Evolutionary conservation across 2,888 invertebrate species (phyloP).

Genomic region (Oxycera nigricornis): DNA sequence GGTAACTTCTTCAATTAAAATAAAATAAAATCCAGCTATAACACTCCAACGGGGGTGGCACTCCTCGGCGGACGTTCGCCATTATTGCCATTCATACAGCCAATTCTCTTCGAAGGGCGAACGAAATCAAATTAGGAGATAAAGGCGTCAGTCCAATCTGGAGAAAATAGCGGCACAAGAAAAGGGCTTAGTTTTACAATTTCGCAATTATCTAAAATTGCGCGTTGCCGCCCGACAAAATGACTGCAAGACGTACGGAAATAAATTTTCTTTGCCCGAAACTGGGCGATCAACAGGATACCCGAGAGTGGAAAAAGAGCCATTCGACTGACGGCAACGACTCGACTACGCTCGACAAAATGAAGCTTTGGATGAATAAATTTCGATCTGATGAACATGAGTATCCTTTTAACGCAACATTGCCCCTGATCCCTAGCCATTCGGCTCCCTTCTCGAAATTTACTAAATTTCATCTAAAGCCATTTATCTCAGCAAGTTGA

Average conservation of each 20-base stretch:
- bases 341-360: neutral
- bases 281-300: neutral
- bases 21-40: conserved; percentile 44
- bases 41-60: neutral
- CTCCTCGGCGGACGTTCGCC: no score
- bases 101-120: neutral
- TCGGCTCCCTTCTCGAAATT: conserved; percentile 28
- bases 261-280: conserved; percentile 20
- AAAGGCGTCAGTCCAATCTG: conserved; percentile 21
- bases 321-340: neutral
- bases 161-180: conserved; percentile 5
- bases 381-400: conserved; percentile 47
- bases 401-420: conserved; percentile 49
- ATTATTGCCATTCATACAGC: neutral
- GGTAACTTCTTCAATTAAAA: conserved; percentile 43
- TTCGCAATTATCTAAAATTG: conserved; percentile 45
- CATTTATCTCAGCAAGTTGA: conserved; percentile 32
- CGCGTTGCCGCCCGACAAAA: conserved; percentile 28
- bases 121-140: conserved; percentile 43
- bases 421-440: conserved; percentile 45
- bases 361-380: conserved; percentile 44
- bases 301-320: conserved; percentile 31
- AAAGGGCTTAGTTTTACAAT: conserved; percentile 40
- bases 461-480: conserved; percentile 29
- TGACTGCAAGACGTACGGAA: conserved; percentile 6